Percentiles rank a stretch among this genome's conserved stretches.
Conservation (phyloP, 1,140 invertebrate species). For the Drosophila simulans region DNA sequence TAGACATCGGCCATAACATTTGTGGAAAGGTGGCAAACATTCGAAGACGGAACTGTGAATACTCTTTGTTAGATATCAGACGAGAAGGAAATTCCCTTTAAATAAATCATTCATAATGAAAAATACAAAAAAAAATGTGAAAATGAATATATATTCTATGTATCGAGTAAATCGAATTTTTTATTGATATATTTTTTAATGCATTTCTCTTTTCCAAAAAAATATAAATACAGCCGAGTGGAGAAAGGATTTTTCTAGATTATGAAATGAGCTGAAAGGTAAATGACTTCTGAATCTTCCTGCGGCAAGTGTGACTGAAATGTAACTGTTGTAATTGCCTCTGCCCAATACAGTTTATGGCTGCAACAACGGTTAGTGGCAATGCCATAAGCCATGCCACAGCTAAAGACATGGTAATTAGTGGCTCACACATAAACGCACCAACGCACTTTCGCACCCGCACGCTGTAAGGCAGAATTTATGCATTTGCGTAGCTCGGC, state of each 20-base stretch:
- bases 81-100: too few relatives aligned
- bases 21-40: neutral
- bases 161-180: too few relatives aligned
- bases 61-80: conserved; percentile 14
- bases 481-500: conserved; percentile 67
- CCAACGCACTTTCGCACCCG: conserved; percentile 4
- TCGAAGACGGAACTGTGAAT: conserved; percentile 7
- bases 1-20: conserved; percentile 30
- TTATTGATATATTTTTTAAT: too few relatives aligned
- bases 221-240: too few relatives aligned
- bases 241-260: too few relatives aligned
- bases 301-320: conserved; percentile 11
- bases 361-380: conserved; percentile 49
- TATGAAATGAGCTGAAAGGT: neutral
- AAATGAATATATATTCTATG: too few relatives aligned
- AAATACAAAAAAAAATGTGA: too few relatives aligned
- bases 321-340: neutral
- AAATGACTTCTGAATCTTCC: neutral
- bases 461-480: conserved; percentile 62
- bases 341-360: conserved; percentile 30
- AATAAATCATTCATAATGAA: too few relatives aligned
- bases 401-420: conserved; percentile 82
- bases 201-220: too few relatives aligned
- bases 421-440: conserved; percentile 51
- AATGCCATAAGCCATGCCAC: conserved; percentile 64